Evolutionary conservation across 53 echinoderm and acorn worm genomes (phyloP).

Genomic region (Zoroaster sp.): DNA sequence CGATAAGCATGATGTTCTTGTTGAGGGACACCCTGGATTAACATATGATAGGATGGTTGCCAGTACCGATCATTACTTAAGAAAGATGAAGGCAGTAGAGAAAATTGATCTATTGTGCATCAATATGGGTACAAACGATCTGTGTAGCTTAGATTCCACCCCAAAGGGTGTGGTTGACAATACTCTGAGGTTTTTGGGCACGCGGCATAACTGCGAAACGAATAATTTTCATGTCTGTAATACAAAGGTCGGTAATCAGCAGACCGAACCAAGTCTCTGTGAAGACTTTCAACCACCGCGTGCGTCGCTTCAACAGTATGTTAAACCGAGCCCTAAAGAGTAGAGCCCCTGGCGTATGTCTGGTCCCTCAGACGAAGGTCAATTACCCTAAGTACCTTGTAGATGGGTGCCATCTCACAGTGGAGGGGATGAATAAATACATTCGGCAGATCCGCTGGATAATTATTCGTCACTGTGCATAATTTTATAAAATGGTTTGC

Average conservation of each 20-base stretch:
- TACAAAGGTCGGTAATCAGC: neutral
- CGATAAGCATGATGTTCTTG: neutral
- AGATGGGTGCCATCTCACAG: neutral
- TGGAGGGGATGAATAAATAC: slow-evolving; percentile 1
- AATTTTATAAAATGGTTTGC: too few relatives aligned
- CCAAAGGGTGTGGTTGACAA: neutral
- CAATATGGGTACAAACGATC: slow-evolving; percentile 11
- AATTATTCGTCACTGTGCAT: neutral
- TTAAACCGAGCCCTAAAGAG: neutral
- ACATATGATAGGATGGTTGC: neutral
- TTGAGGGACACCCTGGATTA: slow-evolving; percentile 11
- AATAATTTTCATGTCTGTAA: neutral
- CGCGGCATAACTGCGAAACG: neutral
- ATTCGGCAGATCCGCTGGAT: neutral
- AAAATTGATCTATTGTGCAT: neutral
- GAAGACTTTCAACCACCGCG: neutral
- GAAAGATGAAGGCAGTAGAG: too few relatives aligned
- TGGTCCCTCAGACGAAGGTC: neutral
- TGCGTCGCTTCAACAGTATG: neutral
- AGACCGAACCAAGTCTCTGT: neutral
- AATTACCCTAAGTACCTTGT: neutral
- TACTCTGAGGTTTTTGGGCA: neutral
- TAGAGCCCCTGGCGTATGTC: neutral
- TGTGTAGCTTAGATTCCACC: neutral
- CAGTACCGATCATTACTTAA: neutral